A percentile compares a stretch with the other conserved stretches of the same genome.
Conservation (phyloP, 1,140 invertebrate species). For the Drosophila yakuba region DNA sequence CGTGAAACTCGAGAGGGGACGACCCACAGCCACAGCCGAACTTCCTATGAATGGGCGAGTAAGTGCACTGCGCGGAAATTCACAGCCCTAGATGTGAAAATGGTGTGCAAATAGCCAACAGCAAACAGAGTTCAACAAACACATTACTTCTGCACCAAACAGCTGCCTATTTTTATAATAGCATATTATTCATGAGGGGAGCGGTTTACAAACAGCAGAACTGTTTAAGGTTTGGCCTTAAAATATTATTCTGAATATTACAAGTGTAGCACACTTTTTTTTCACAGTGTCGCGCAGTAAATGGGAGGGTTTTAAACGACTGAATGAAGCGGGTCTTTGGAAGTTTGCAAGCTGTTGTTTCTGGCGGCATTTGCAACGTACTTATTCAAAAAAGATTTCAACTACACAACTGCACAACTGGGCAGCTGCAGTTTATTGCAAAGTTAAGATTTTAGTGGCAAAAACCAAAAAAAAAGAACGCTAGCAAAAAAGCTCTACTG, state of each 20-base stretch:
- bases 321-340: conserved; percentile 33
- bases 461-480: not conserved
- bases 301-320: conserved; percentile 16
- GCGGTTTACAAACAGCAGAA: no score
- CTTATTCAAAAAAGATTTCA: conserved; percentile 23
- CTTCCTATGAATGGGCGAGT: conserved; percentile 30
- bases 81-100: no score
- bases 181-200: no score
- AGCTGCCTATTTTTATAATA: no score
- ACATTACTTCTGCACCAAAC: no score
- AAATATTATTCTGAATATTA: not conserved
- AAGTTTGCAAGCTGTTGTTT: conserved; percentile 14
- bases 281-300: not conserved
- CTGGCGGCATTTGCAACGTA: conserved; percentile 20
- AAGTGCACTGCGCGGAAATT: conserved; percentile 6
- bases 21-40: conserved; percentile 22
- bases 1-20: conserved; percentile 42
- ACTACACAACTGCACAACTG: conserved; percentile 10
- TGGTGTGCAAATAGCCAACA: no score
- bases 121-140: no score
- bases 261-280: not conserved
- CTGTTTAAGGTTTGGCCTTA: not conserved
- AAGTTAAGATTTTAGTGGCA: not conserved
- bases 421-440: not conserved
- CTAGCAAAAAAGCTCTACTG: conserved; percentile 4